A percentile compares a stretch with the other conserved stretches of the same genome.
Conservation (phyloP, 2,113 vertebrate species). For the Sceloporus tristichus region DNA sequence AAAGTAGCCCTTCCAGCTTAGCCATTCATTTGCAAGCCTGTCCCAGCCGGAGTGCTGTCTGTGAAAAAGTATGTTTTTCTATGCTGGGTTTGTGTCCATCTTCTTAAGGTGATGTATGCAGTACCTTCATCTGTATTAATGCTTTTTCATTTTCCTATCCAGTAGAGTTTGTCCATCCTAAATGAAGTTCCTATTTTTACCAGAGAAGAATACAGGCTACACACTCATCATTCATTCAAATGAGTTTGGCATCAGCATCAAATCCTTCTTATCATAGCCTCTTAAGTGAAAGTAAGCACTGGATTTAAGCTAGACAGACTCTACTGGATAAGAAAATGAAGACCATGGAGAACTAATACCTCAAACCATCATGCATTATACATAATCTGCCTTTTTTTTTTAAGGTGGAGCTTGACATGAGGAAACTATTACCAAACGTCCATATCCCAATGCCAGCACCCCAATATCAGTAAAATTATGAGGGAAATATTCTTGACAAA, state of each 20-base stretch:
- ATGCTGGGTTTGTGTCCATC: not conserved
- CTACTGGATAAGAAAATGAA: constrained; percentile 24
- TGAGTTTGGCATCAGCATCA: not conserved
- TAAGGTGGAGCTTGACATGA: not conserved
- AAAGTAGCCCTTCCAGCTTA: not conserved
- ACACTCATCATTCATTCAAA: not conserved
- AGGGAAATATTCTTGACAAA: not conserved
- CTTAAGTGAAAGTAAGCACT: constrained; percentile 8
- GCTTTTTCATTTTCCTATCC: not conserved
- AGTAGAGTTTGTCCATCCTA: not conserved
- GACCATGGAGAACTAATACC: not conserved
- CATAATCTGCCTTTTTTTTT: not conserved
- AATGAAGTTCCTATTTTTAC: constrained; percentile 2
- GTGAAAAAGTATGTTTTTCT: not conserved
- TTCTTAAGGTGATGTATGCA: not conserved
- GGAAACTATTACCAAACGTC: not conserved
- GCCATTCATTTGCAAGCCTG: not conserved
- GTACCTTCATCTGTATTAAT: not conserved
- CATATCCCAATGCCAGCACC: not conserved
- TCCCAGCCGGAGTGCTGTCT: too few relatives aligned
- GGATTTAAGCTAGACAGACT: constrained; percentile 9
- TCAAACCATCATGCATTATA: not conserved
- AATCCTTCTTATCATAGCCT: not conserved
- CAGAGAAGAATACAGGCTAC: not conserved
- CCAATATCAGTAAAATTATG: not conserved